Evolutionary conservation across 2,888 invertebrate species (phyloP).

Genomic region (Gastracanthus pulcherrimus): DNA sequence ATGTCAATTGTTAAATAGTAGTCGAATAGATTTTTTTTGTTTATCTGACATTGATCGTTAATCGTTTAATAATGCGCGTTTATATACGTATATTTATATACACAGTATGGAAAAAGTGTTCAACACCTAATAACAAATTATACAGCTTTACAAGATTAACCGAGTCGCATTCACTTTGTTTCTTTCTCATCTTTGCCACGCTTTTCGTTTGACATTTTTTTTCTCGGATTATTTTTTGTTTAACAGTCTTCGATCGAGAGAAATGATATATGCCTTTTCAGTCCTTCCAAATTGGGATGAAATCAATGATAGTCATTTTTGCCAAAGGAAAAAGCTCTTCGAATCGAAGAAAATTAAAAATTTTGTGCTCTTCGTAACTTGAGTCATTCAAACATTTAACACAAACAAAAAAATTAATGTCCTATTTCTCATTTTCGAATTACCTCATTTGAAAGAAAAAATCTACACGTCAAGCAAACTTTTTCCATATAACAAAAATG

Average conservation of each 20-base stretch:
- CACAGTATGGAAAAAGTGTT: constrained; percentile 67
- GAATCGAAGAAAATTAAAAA: constrained; percentile 3
- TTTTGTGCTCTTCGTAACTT: constrained; percentile 22
- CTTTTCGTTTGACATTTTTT: constrained; percentile 30
- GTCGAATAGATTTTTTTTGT: constrained; percentile 53
- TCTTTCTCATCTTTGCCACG: constrained; percentile 13
- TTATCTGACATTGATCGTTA: constrained; percentile 51
- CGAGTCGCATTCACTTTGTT: constrained; percentile 60
- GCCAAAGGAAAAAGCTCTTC: too few relatives aligned
- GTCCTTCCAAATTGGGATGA: constrained; percentile 16
- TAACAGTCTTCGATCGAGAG: constrained; percentile 46
- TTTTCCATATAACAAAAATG: constrained; percentile 43
- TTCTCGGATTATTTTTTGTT: constrained; percentile 23
- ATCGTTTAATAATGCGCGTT: constrained; percentile 54
- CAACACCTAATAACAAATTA: constrained; percentile 71
- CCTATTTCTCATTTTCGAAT: neutral
- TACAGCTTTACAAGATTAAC: constrained; percentile 69
- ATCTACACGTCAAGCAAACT: neutral
- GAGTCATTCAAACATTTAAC: neutral
- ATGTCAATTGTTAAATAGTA: constrained; percentile 47
- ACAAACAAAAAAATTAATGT: constrained; percentile 12
- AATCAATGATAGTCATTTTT: constrained; percentile 7
- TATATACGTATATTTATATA: constrained; percentile 61
- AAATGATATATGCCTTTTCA: constrained; percentile 46
- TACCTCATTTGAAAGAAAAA: constrained; percentile 8